phyloP scores from a whole-genome alignment of 2,113 vertebrate genomes.

The Sterrhoptilus dennistouni region DNA sequence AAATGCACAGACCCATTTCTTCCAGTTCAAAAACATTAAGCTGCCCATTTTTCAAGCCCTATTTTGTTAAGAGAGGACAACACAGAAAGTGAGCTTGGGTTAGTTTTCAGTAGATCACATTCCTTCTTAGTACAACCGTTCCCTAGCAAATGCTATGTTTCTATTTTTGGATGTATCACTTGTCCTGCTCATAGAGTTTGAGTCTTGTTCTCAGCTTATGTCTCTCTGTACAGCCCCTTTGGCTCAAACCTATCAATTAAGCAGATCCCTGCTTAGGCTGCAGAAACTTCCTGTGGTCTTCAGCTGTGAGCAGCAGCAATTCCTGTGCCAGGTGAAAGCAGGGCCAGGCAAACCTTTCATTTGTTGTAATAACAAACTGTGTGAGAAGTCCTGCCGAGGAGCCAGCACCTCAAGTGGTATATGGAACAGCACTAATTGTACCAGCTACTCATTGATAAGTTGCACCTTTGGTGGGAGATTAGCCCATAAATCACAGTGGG shows the following conservation, averaged over 20 bases:
- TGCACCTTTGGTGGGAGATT: neutral
- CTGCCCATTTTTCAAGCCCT: neutral
- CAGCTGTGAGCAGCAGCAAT: neutral
- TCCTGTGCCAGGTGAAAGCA: neutral
- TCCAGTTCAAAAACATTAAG: neutral
- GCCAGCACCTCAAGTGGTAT: neutral
- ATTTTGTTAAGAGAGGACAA: neutral
- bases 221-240: neutral
- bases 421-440: constrained; percentile 10
- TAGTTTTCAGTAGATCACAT: neutral
- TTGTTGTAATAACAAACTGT: neutral
- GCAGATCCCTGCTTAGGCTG: neutral
- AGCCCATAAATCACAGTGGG: constrained; percentile 14
- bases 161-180: neutral
- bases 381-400: neutral
- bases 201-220: neutral
- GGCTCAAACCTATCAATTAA: neutral
- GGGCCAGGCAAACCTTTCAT: neutral
- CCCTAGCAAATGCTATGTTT: neutral
- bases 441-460: neutral
- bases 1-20: neutral
- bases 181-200: neutral
- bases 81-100: neutral
- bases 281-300: neutral
- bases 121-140: neutral